These are phyloP conservation scores for Microtus montanus DNA, from an alignment of 2,113 vertebrate species.

Conservation along the genomic window DNA sequence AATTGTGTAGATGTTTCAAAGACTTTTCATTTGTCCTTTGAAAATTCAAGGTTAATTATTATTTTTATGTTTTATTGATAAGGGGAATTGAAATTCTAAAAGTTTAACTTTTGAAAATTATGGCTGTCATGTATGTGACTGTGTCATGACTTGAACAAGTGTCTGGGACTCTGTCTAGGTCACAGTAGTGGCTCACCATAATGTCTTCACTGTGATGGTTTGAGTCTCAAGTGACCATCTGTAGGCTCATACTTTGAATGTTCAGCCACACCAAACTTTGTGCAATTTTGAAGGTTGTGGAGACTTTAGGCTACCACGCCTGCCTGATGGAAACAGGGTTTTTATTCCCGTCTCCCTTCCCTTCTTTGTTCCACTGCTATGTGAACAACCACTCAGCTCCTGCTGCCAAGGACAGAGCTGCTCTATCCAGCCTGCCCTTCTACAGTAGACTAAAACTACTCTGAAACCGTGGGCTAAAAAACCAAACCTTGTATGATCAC, in stretches of 20 bases:
- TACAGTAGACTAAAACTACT: not conserved
- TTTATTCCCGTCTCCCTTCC: not conserved
- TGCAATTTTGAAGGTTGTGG: not conserved
- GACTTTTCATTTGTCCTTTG: not conserved
- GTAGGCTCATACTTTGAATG: not conserved
- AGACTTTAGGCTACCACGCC: not conserved
- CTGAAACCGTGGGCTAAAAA: not conserved
- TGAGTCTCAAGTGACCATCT: not conserved
- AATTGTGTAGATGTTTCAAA: not conserved
- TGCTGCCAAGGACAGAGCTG: not conserved
- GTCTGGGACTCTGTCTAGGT: not conserved
- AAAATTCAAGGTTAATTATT: slow-evolving; percentile 4
- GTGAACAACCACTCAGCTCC: not conserved
- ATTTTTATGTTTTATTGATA: slow-evolving; percentile 22
- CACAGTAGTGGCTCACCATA: not conserved
- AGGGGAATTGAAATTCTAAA: not conserved
- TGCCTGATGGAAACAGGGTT: not conserved
- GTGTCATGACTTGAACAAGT: not conserved
- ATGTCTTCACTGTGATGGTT: not conserved
- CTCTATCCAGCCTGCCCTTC: too few species aligned
- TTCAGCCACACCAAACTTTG: not conserved
- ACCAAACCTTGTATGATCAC: not conserved
- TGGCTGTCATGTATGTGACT: not conserved
- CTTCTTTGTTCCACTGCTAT: not conserved
- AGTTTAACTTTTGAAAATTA: not conserved